Evolutionary conservation across 2,113 vertebrate species (phyloP).

Genomic region (Anser brachyrhynchus): DNA sequence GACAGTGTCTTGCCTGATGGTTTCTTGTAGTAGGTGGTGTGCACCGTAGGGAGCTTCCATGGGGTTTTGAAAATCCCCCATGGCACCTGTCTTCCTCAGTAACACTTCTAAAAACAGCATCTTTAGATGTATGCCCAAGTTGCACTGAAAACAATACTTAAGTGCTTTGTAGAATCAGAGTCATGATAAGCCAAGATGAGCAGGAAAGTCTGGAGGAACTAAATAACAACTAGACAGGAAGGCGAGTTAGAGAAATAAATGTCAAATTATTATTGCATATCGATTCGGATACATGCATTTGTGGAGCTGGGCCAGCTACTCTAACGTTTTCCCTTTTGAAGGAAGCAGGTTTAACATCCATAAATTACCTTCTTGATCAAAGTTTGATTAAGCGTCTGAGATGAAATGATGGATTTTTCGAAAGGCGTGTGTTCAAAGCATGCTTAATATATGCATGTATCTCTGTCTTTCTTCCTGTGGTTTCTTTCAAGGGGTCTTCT

Average conservation of each 20-base stretch:
- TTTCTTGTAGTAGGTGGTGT: background rate
- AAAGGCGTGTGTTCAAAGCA: slow-evolving; percentile 37
- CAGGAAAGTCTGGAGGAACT: background rate
- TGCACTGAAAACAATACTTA: background rate
- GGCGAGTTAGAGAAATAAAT: background rate
- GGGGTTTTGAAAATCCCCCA: background rate
- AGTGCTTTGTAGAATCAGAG: background rate
- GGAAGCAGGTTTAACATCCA: background rate
- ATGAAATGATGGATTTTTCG: slow-evolving; percentile 16
- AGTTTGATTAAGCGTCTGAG: slow-evolving; percentile 12
- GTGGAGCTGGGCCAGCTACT: background rate
- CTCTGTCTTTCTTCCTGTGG: background rate
- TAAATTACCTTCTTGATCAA: slow-evolving; percentile 35
- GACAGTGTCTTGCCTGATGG: rapidly evolving
- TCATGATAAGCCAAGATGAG: background rate
- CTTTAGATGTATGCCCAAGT: background rate
- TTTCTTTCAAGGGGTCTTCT: slow-evolving; percentile 32
- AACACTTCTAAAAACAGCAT: background rate
- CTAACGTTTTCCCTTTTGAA: background rate
- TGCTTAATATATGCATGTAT: background rate
- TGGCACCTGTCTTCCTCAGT: background rate
- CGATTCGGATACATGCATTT: background rate
- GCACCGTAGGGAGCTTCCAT: background rate
- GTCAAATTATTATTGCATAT: background rate
- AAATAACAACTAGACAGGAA: background rate